Percentiles rank a stretch among this genome's conserved stretches.
phyloP scores from a whole-genome alignment of 1,140 invertebrate genomes.

The Bombus cullumanus region DNA sequence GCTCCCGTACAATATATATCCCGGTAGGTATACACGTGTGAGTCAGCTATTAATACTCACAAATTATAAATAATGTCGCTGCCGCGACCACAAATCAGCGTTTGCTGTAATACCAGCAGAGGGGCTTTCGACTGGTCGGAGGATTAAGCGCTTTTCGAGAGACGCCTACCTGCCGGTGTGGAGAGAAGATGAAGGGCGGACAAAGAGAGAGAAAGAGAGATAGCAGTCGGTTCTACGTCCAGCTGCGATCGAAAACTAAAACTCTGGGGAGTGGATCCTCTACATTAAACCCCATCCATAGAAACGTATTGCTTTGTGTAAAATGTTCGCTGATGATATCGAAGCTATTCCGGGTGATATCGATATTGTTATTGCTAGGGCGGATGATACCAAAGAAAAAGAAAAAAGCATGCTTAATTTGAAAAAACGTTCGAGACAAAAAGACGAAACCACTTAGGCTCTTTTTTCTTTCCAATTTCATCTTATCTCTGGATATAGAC shows the following conservation, averaged over 20 bases:
- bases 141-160: conserved; percentile 71
- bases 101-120: conserved; percentile 70
- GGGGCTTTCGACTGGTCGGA: conserved; percentile 60
- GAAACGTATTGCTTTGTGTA: conserved; percentile 45
- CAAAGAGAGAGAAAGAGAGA: background rate
- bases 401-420: background rate
- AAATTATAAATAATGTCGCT: conserved; percentile 75
- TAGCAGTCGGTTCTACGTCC: conserved; percentile 23
- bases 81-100: conserved; percentile 72
- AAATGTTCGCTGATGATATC: conserved; percentile 50
- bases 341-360: conserved; percentile 45
- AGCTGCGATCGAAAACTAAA: conserved; percentile 60
- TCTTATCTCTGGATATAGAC: background rate
- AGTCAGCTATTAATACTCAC: conserved; percentile 68
- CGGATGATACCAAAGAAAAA: background rate
- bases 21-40: conserved; percentile 1
- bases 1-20: background rate
- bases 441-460: background rate
- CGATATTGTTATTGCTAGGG: conserved; percentile 40
- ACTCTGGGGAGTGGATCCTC: conserved; percentile 54
- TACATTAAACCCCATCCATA: conserved; percentile 55
- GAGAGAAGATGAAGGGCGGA: conserved; percentile 48
- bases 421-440: background rate
- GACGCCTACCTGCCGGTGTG: conserved; percentile 48
- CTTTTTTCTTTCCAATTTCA: background rate